Conservation (phyloP, 2,797 vertebrate species). For the Brachyalestes nurse region DNA sequence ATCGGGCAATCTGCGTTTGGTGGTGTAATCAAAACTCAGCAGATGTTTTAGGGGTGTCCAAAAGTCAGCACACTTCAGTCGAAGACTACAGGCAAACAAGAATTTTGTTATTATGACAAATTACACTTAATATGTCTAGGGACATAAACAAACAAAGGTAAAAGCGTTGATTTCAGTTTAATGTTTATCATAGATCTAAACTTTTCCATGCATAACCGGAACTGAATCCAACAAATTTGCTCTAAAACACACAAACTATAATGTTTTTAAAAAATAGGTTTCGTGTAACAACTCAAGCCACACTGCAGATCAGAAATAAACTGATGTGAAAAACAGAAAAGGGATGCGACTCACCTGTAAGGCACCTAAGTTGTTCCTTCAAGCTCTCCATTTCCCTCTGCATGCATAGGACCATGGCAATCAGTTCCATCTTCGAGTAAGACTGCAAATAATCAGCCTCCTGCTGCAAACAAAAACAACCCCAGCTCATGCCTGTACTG, state of each 20-base stretch:
- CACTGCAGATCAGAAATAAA: background rate
- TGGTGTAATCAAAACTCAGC: too few species aligned
- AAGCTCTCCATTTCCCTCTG: conserved; percentile 69
- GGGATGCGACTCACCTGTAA: conserved; percentile 62
- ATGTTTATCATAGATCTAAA: too few species aligned
- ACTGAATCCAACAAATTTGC: background rate
- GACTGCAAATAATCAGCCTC: conserved; percentile 64
- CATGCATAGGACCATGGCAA: conserved; percentile 70
- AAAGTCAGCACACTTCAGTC: too few species aligned
- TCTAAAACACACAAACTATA: background rate
- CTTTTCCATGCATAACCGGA: too few species aligned
- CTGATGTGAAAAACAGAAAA: background rate
- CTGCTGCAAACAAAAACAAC: conserved; percentile 37
- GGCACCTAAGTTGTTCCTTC: conserved; percentile 70
- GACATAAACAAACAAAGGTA: background rate
- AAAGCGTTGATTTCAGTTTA: background rate
- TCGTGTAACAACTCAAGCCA: background rate
- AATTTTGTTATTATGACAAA: too few species aligned
- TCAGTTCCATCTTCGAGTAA: conserved; percentile 66
- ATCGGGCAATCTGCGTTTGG: too few species aligned
- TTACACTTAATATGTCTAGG: background rate
- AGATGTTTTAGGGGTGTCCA: too few species aligned
- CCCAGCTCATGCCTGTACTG: conserved; percentile 9
- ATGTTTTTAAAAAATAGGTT: background rate
- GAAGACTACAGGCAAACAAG: too few species aligned